Base-by-base conservation (phyloP, 2,888 invertebrate species). In the Corythucha ciliata region DNA sequence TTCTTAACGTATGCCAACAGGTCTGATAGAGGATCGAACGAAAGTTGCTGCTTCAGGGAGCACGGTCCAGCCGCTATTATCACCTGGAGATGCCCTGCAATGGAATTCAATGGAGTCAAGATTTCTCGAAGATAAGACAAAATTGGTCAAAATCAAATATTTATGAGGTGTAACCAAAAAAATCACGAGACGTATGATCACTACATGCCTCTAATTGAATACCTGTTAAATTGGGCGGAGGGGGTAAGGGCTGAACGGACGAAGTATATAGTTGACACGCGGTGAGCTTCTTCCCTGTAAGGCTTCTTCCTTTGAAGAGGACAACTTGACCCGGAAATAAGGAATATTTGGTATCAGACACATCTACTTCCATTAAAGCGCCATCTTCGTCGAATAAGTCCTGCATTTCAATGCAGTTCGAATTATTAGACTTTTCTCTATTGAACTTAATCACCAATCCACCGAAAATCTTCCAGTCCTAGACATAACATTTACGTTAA, bases 51-150 rank as follows among this genome's bases (percentile, higher is more conserved):
- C 2, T 77, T 74, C 3, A 82, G 75, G 0, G 90, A 87, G 65
- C 80, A 93, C 0, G 93, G 93, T 1, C 92, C 93, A 21, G 83
- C 74, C 1, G 84, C 88, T 33, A 87, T 71, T 12, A 89, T 74
- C 52, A 92, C 70, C 60, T 79, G 77, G 44, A 83, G 57, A 55
- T 74, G 71, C 27, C 75, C 79, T 71, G 62, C 60, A 55, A 46
- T 56, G 51, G 44, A 21, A 18, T 3, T n/a, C 3, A 33, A 44
- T 48, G 8, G 8, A 29, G 42, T 22, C 27, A 2, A 29, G 12
- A 4, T 12, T n/a, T 8, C 41, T 20, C 20, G 22, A 20, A 41
- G 22, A 41, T 21, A n/a, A 12, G n/a, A n/a, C n/a, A n/a, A n/a
- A n/a, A n/a, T n/a, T n/a, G n/a, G n/a, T n/a, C n/a, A n/a, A n/a